phyloP scores from a whole-genome alignment of 2,797 vertebrate genomes.

The Pristis pectinata region DNA sequence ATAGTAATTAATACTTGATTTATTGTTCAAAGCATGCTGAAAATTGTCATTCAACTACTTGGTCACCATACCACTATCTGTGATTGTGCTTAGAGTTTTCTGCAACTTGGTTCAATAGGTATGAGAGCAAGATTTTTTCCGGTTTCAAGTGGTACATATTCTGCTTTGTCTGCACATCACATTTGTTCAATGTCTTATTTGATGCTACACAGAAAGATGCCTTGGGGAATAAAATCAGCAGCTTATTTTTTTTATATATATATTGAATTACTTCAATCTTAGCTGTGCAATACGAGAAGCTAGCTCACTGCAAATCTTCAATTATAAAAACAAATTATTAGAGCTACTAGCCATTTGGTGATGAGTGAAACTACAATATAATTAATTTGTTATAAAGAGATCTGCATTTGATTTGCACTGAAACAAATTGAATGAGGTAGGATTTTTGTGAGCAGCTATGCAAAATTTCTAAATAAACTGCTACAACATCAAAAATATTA shows the following conservation, averaged over 20 bases:
- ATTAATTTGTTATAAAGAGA: not conserved
- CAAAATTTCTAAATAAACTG: too few species aligned
- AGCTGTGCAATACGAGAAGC: not conserved
- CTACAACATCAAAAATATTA: too few species aligned
- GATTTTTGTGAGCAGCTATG: not conserved
- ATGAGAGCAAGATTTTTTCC: not conserved
- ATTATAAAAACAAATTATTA: not conserved
- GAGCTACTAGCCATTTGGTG: not conserved
- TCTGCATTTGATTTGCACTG: not conserved
- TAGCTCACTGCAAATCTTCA: constrained; percentile 5
- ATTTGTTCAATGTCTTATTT: not conserved
- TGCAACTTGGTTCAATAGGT: not conserved
- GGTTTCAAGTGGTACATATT: not conserved
- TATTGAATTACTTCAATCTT: not conserved
- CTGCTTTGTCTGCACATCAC: not conserved
- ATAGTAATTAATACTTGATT: not conserved
- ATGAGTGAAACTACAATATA: not conserved
- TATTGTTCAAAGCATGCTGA: not conserved
- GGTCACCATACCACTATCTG: not conserved
- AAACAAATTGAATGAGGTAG: not conserved
- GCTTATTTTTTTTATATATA: not conserved
- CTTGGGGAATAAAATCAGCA: not conserved
- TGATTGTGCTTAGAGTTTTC: not conserved
- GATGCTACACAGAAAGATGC: not conserved
- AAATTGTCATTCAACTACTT: not conserved